Evolutionary conservation across 2,888 invertebrate genomes (phyloP).

Genomic region (Tyria jacobaeae): DNA sequence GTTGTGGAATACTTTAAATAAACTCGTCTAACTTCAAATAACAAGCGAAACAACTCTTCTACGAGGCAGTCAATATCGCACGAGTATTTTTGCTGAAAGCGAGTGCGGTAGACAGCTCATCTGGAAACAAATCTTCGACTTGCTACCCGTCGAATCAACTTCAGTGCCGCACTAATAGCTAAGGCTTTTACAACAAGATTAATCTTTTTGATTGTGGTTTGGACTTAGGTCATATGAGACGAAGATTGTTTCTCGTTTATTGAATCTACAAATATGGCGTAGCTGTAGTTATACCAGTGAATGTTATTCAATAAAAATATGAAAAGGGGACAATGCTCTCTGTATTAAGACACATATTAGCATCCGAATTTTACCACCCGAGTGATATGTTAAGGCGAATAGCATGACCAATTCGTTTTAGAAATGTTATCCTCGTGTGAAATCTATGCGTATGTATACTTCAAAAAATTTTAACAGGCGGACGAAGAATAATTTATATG

Average conservation of each 20-base stretch:
- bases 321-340: not conserved
- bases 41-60: slow-evolving; percentile 53
- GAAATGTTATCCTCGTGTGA: not conserved
- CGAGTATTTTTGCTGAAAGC: slow-evolving; percentile 48
- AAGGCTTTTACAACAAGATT: slow-evolving; percentile 33
- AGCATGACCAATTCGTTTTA: too few species aligned
- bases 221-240: slow-evolving; percentile 1
- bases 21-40: slow-evolving; percentile 48
- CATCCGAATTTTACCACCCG: too few species aligned
- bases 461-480: too few species aligned
- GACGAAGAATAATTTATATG: too few species aligned
- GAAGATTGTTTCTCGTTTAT: not conserved
- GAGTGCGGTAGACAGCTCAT: slow-evolving; percentile 66
- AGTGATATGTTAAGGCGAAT: not conserved
- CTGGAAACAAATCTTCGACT: slow-evolving; percentile 69
- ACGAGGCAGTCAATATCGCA: slow-evolving; percentile 47
- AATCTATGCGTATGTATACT: too few species aligned
- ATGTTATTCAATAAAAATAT: not conserved
- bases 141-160: slow-evolving; percentile 55
- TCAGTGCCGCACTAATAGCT: slow-evolving; percentile 48
- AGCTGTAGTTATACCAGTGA: not conserved
- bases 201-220: slow-evolving; percentile 18
- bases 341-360: not conserved
- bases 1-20: slow-evolving; percentile 34
- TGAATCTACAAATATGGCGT: too few species aligned